A percentile compares a stretch with the other conserved stretches of the same genome.
phyloP scores from a whole-genome alignment of 2,888 invertebrate species.

The Geotrupes spiniger region DNA sequence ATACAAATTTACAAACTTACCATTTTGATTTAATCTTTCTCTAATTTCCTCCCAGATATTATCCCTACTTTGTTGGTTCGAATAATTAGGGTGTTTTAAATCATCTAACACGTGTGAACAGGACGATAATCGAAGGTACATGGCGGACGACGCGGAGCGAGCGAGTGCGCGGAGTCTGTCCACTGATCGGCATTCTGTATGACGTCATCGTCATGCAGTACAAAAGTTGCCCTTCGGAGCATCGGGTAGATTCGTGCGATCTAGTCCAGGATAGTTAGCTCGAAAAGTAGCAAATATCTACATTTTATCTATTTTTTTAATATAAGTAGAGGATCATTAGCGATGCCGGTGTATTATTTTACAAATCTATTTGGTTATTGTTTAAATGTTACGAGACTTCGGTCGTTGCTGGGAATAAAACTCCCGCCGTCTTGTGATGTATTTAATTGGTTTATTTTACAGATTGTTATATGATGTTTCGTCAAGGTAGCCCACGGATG shows the following conservation, averaged over 20 bases:
- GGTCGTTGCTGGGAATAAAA: no score
- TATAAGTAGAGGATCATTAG: no score
- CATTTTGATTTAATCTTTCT: conserved; percentile 1
- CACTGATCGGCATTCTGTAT: conserved; percentile 12
- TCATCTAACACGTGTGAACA: conserved; percentile 2
- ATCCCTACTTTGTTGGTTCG: conserved; percentile 6
- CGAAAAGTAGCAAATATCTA: no score
- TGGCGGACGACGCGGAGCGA: conserved; percentile 7
- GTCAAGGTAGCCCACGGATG: no score
- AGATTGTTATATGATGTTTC: no score
- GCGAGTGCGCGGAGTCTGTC: conserved; percentile 6
- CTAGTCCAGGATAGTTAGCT: no score
- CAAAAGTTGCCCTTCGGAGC: conserved; percentile 3
- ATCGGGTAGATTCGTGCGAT: not conserved
- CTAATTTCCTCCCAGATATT: not conserved
- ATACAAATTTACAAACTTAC: conserved; percentile 1
- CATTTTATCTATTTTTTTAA: no score
- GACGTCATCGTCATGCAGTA: conserved; percentile 2
- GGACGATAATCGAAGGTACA: not conserved
- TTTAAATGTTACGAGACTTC: no score
- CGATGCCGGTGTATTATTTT: no score
- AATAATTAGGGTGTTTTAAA: conserved; percentile 7
- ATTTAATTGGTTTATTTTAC: no score
- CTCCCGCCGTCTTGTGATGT: no score
- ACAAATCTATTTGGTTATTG: no score